These are phyloP conservation scores for Phlogophora meticulosa DNA, from an alignment of 2,888 invertebrate species.

Conservation along the genomic window DNA sequence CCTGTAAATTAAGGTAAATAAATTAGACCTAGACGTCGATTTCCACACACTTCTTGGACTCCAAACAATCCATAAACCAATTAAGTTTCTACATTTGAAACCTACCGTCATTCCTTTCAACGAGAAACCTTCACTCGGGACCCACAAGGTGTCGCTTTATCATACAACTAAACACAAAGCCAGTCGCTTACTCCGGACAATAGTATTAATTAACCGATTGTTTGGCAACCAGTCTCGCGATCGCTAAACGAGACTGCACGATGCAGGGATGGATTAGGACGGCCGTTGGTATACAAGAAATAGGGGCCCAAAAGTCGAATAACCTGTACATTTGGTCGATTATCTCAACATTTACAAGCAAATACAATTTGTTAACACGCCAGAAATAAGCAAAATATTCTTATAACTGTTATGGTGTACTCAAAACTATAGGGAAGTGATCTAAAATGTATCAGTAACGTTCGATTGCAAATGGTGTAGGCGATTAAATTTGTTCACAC, in stretches of 20 bases:
- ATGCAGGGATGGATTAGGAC: conserved; percentile 36
- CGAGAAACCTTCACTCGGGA: background rate
- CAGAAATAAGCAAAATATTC: too few relatives aligned
- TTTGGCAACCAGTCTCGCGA: conserved; percentile 56
- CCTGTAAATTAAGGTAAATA: too few relatives aligned
- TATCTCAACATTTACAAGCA: too few relatives aligned
- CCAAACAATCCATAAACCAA: conserved; percentile 9
- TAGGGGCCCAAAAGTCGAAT: background rate
- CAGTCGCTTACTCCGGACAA: conserved; percentile 56
- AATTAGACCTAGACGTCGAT: too few relatives aligned
- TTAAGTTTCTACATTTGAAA: conserved; percentile 22
- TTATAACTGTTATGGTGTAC: too few relatives aligned
- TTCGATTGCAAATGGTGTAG: background rate
- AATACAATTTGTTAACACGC: too few relatives aligned
- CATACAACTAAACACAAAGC: conserved; percentile 32
- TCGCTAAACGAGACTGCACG: conserved; percentile 38
- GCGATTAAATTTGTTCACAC: background rate
- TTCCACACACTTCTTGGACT: background rate
- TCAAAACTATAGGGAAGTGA: too few relatives aligned
- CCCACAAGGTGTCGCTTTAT: conserved; percentile 17
- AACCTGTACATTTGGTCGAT: too few relatives aligned
- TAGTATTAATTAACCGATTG: conserved; percentile 65
- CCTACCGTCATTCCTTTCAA: conserved; percentile 1
- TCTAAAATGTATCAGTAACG: background rate
- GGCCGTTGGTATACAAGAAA: background rate